Evolutionary conservation across 2,113 vertebrate species (phyloP), one percentile per base, ranked within the genome.

Genomic region (Colius striatus): DNA sequence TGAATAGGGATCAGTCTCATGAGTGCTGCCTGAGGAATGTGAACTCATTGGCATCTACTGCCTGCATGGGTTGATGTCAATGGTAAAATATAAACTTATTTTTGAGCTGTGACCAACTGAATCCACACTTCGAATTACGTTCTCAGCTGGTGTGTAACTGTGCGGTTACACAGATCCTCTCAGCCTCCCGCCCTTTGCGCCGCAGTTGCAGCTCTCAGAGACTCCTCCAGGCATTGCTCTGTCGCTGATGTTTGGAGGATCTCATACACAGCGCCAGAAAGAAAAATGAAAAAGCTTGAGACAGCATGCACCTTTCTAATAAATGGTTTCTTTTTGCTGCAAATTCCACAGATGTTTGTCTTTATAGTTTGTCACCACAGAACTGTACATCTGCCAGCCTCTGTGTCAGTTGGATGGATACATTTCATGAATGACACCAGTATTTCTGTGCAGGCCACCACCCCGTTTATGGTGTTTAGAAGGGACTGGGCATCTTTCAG

Each of bases 271-370:
- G 26, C 23, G 27, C 58, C 78, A 89, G 53, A 55, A 95, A 75
- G 82, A 94, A 94, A 94, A 84, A 93, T 16, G 9, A 8, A 81
- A 81, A 82, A 68, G 12, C 57, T 86, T 47, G 45, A 84, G 47
- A 65, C 84, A 72, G 36, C 70, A 84, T 6, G 0, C 7, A 21
- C 61, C 76, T 63, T 88, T 58, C 77, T 86, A 90, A 90, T 68
- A 92, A 90, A 89, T 68, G 3, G 67, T 63, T 71, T 50, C 65
- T 89, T 82, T 89, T 68, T 73, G 78, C 57, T 78, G 57, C 27
- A 81, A 83, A 84, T 78, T 68, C 83, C 73, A 94, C 57, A 75
- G 88, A 92, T 93, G 55, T 78, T 93, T 80, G 65, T 94, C 89
- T 87, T 84, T 61, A 68, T 32, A 87, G 76, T 66, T 70, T 90